A percentile compares a stretch with the other conserved stretches of the same genome.
Evolutionary conservation across 2,113 vertebrate genomes (phyloP).

Genomic region (Sitta europaea): DNA sequence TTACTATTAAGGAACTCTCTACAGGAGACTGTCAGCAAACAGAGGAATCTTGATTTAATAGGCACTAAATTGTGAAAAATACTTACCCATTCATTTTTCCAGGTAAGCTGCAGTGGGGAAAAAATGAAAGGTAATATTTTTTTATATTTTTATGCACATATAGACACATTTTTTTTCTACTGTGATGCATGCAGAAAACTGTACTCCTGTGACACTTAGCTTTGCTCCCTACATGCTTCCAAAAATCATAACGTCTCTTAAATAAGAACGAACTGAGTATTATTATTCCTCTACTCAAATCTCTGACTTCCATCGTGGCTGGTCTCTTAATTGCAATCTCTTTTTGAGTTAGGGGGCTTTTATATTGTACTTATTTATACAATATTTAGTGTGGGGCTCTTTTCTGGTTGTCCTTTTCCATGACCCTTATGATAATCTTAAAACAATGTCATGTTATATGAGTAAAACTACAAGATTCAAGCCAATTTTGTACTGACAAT

Average conservation of each 20-base stretch:
- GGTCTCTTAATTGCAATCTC: background rate
- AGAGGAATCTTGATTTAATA: too few species aligned
- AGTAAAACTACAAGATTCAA: background rate
- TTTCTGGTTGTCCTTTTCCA: background rate
- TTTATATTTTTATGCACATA: background rate
- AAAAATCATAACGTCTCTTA: background rate
- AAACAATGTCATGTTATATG: background rate
- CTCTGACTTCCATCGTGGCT: background rate
- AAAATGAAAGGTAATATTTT: background rate
- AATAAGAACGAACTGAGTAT: background rate
- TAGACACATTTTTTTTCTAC: background rate
- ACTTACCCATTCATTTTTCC: background rate
- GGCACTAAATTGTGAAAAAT: background rate
- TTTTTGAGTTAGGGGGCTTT: background rate
- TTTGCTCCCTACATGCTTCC: background rate
- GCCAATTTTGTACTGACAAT: background rate
- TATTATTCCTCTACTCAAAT: background rate
- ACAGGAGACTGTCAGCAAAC: background rate
- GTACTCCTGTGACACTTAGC: background rate
- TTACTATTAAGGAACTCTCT: background rate
- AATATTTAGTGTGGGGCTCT: background rate
- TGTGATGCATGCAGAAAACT: background rate
- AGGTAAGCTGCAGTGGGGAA: background rate
- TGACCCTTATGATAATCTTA: background rate
- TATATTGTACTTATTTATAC: background rate